Percentiles rank a stretch among this genome's conserved stretches.
These are phyloP conservation scores for Chloroceryle amazona DNA, from an alignment of 2,797 vertebrate species.

Conservation along the genomic window DNA sequence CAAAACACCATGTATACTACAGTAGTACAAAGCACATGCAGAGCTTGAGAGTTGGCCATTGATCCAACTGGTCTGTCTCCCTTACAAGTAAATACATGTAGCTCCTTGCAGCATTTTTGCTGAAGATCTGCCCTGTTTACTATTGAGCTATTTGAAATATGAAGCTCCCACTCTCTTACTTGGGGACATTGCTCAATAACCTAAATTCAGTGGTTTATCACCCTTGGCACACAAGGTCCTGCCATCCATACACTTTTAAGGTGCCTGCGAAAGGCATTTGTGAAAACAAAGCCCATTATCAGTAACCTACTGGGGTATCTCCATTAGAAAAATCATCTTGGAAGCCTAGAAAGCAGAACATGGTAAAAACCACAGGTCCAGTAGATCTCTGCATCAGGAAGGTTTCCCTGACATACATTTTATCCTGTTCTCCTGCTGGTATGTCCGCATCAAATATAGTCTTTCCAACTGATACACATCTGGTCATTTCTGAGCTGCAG, in stretches of 20 bases:
- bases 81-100: not conserved
- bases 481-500: not conserved
- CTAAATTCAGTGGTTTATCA: not conserved
- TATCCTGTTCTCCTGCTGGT: not conserved
- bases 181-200: not conserved
- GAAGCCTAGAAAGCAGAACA: not conserved
- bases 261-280: not conserved
- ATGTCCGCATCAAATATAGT: not conserved
- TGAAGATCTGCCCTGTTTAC: not conserved
- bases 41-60: not conserved
- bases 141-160: not conserved
- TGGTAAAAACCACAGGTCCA: not conserved
- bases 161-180: not conserved
- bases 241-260: not conserved
- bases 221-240: not conserved
- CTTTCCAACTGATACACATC: not conserved
- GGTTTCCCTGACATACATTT: not conserved
- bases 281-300: not conserved
- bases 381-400: not conserved
- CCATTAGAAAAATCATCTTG: not conserved
- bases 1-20: not conserved
- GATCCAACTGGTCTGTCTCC: not conserved
- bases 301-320: not conserved
- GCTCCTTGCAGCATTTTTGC: not conserved
- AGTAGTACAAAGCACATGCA: not conserved